Conservation (phyloP, 1,140 invertebrate species). For the Caenorhabditis inopinata region DNA sequence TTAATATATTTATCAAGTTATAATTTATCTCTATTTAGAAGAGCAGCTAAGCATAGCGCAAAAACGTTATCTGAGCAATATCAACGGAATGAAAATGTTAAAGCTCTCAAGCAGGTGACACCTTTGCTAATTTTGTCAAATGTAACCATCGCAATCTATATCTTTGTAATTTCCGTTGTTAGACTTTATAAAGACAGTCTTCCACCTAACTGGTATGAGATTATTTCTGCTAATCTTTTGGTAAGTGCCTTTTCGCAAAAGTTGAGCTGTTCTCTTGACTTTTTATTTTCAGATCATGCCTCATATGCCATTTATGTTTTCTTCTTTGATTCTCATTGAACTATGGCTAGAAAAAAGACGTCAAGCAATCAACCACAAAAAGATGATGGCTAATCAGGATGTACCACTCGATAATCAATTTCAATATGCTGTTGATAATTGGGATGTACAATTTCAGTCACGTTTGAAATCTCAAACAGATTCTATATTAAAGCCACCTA, state of each 20-base stretch:
- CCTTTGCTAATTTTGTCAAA: not conserved
- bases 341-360: not conserved
- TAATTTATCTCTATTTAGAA: not conserved
- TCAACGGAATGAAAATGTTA: not conserved
- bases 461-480: not conserved
- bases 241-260: not conserved
- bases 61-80: not conserved
- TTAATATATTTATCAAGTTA: too few relatives aligned
- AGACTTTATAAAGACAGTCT: not conserved
- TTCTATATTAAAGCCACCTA: not conserved
- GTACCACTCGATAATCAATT: not conserved
- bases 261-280: not conserved
- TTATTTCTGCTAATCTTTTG: constrained; percentile 3
- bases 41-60: not conserved
- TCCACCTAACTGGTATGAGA: constrained; percentile 1
- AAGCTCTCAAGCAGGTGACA: not conserved
- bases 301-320: not conserved
- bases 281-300: not conserved
- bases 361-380: not conserved
- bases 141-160: not conserved
- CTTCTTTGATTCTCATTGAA: not conserved
- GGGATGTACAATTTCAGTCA: constrained; percentile 5
- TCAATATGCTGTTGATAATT: not conserved
- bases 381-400: constrained; percentile 12
- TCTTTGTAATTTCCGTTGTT: not conserved